Evolutionary conservation across 1,140 invertebrate genomes (phyloP).

Genomic region (Anastatus disparis): DNA sequence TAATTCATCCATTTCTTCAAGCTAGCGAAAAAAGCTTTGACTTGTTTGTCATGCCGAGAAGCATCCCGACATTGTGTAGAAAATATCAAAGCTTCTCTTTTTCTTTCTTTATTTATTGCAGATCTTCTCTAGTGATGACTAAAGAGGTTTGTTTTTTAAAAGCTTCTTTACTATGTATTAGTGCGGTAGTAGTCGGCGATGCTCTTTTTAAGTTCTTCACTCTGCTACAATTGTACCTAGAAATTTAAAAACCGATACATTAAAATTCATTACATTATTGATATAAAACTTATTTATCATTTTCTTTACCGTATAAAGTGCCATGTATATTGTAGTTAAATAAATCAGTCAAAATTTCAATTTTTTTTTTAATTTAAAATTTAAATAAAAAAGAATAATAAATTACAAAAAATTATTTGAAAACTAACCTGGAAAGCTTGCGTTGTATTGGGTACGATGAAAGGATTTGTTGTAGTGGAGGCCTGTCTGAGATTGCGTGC

Average conservation of each 20-base stretch:
- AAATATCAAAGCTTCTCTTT: slow-evolving; percentile 20
- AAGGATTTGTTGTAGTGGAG: slow-evolving; percentile 65
- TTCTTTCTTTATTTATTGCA: slow-evolving; percentile 23
- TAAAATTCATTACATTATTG: no score
- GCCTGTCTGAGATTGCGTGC: slow-evolving; percentile 64
- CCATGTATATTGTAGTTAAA: no score
- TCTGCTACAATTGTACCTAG: slow-evolving; percentile 76
- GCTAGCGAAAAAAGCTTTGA: neutral
- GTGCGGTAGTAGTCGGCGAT: slow-evolving; percentile 59
- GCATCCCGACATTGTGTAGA: slow-evolving; percentile 1
- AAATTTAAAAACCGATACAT: no score
- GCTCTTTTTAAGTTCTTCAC: slow-evolving; percentile 59
- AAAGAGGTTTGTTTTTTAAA: slow-evolving; percentile 18
- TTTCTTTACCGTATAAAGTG: no score
- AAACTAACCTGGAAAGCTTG: slow-evolving; percentile 69
- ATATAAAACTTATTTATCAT: no score
- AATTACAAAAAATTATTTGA: neutral
- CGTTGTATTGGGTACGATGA: slow-evolving; percentile 65
- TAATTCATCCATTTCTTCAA: neutral
- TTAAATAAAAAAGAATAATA: neutral
- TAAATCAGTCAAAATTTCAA: no score
- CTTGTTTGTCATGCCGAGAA: slow-evolving; percentile 3
- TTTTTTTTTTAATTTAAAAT: no score
- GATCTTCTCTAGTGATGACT: slow-evolving; percentile 5
- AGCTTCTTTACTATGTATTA: slow-evolving; percentile 42